Conservation (phyloP, 1,140 invertebrate species). For the Leptonema lineaticorne region DNA sequence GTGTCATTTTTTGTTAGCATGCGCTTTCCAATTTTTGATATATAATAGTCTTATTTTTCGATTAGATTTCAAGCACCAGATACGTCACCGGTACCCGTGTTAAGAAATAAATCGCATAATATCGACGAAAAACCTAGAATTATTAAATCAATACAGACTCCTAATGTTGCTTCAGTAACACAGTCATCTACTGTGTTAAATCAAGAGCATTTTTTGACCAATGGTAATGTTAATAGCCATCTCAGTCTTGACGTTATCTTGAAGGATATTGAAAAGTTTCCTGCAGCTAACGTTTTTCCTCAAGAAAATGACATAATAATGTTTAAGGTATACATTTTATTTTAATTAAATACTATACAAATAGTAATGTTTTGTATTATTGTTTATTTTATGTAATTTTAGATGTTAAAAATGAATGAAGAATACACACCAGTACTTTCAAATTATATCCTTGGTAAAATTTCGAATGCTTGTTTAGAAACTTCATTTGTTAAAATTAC, state of each 20-base stretch:
- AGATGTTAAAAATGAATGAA: conserved; percentile 38
- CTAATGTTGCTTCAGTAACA: neutral
- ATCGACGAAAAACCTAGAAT: conserved; percentile 32
- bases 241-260: conserved; percentile 19
- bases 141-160: conserved; percentile 29
- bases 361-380: neutral
- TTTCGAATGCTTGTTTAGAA: conserved; percentile 14
- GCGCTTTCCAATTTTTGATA: neutral
- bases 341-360: neutral
- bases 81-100: conserved; percentile 3
- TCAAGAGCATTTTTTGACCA: neutral
- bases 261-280: conserved; percentile 33
- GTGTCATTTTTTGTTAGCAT: neutral
- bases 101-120: conserved; percentile 28
- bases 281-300: conserved; percentile 4
- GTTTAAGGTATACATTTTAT: conserved; percentile 25
- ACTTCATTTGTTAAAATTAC: conserved; percentile 7
- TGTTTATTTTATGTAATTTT: conserved; percentile 1
- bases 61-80: conserved; percentile 24
- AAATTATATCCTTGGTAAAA: conserved; percentile 35
- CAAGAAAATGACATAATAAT: conserved; percentile 25
- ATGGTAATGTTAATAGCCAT: neutral
- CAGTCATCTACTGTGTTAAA: neutral
- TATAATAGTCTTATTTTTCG: conserved; percentile 15
- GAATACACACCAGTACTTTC: conserved; percentile 32